Percentiles rank a stretch among this genome's conserved stretches.
Conservation (phyloP, 2,797 vertebrate genomes). For the Notamacropus eugenii region DNA sequence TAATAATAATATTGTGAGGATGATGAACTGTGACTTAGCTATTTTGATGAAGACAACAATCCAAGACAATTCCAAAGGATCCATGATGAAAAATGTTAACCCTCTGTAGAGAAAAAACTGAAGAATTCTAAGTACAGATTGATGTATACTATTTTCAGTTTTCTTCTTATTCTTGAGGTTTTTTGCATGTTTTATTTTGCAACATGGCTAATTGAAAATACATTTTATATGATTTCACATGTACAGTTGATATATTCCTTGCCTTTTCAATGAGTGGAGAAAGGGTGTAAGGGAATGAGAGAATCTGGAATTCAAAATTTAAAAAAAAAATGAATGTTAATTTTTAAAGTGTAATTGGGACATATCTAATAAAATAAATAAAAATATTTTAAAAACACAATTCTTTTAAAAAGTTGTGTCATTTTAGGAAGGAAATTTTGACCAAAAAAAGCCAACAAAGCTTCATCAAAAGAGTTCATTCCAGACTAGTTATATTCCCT, state of each 20-base stretch:
- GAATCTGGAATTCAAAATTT: neutral
- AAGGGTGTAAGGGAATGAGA: neutral
- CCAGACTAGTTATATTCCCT: neutral
- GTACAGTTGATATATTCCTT: neutral
- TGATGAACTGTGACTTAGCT: too few species aligned
- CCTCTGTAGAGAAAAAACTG: neutral
- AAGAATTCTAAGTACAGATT: neutral
- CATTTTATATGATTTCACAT: neutral
- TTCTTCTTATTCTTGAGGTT: neutral
- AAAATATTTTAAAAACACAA: neutral
- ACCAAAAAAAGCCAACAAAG: neutral
- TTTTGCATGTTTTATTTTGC: neutral
- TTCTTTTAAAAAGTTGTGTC: neutral
- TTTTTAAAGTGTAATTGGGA: neutral
- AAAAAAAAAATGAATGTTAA: too few species aligned
- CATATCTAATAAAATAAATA: neutral
- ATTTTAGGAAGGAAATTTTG: neutral
- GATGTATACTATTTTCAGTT: neutral
- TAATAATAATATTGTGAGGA: too few species aligned
- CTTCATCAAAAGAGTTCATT: neutral
- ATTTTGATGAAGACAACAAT: too few species aligned
- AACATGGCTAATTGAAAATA: neutral
- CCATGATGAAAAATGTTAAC: neutral
- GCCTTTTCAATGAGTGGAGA: neutral
- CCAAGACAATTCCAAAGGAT: neutral